A percentile compares a stretch with the other conserved stretches of the same genome.
phyloP scores from a whole-genome alignment of 2,113 vertebrate genomes.

The Tetraodon nigroviridis region DNA sequence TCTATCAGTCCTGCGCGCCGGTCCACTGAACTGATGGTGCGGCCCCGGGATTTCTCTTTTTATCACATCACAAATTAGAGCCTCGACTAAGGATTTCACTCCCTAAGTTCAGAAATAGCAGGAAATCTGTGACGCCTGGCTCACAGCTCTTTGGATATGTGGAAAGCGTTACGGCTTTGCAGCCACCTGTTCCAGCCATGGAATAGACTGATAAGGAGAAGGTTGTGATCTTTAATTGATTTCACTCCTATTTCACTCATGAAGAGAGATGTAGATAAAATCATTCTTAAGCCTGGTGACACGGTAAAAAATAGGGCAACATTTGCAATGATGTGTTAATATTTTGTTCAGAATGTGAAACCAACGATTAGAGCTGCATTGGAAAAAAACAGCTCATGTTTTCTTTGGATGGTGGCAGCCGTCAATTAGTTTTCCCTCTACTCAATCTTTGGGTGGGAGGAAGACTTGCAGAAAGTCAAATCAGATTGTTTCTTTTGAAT shows the following conservation, averaged over 20 bases:
- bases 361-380: conserved; percentile 30
- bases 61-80: conserved; percentile 45
- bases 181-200: conserved; percentile 29
- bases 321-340: conserved; percentile 27
- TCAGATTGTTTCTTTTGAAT: too few species aligned
- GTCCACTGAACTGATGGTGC: conserved; percentile 34
- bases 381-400: conserved; percentile 10
- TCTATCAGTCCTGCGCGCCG: conserved; percentile 29
- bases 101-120: conserved; percentile 18
- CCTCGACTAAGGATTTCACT: conserved; percentile 18
- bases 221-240: conserved; percentile 51
- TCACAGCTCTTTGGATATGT: conserved; percentile 17
- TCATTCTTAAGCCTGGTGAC: conserved; percentile 25
- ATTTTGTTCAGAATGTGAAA: conserved; percentile 22
- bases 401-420: conserved; percentile 1
- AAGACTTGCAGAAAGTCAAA: too few species aligned
- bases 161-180: conserved; percentile 7
- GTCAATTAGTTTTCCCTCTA: too few species aligned
- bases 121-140: conserved; percentile 14
- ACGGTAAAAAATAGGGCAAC: conserved; percentile 15
- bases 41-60: conserved; percentile 35
- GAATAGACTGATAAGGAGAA: conserved; percentile 50
- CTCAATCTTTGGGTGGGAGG: too few species aligned
- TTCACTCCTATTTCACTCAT: conserved; percentile 48
- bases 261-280: conserved; percentile 41